Base-by-base conservation (phyloP, 2,797 vertebrate genomes). In the Alectoris magna region DNA sequence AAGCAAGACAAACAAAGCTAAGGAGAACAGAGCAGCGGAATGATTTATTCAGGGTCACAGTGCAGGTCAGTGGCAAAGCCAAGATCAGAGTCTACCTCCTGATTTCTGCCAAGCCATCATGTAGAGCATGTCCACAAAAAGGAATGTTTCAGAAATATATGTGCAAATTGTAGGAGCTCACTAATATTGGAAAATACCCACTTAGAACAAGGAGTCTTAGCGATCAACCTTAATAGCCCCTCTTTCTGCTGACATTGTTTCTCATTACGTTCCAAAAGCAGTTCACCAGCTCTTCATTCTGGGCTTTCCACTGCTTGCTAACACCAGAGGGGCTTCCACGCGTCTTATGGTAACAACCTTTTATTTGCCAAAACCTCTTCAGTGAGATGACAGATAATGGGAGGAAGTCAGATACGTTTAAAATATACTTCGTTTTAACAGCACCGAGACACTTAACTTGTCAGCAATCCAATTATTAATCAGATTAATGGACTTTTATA, bases 391-490 rank as follows among this genome's bases (percentile, higher is more conserved):
- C 95, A 97, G 97, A 95, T 97, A 96, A 96, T 94, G 95, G 96
- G 92, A 97, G 93, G 75, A 91, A 97, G 94, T 97, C 95, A 96
- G 93, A 97, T 97, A 95, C 7, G 23, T 97, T 98, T 97, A 97
- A 97, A 97, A 96, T 96, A 97, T 93, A 95, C 96, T 97, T 96
- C 88, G 86, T 97, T 97, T 96, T 98, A 98, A 98, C 96, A 94
- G 96, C 96, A 86, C 91, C 46, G 92, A 96, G 97, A 97, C 97
- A 98, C 96, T 98, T 98, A 98, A 94, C 96, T 96, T 97, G 97
- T 97, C 97, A 97, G 97, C 88, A 85, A 93, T 96, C 96, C 97
- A 96, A 95, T 97, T 97, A 98, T 97, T 98, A 98, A 97, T 98
- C 90, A 97, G 97, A 97, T 95, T 97, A 97, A 98, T 97, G 96